phyloP scores from a whole-genome alignment of 2,797 vertebrate genomes.

The Argya squamiceps region DNA sequence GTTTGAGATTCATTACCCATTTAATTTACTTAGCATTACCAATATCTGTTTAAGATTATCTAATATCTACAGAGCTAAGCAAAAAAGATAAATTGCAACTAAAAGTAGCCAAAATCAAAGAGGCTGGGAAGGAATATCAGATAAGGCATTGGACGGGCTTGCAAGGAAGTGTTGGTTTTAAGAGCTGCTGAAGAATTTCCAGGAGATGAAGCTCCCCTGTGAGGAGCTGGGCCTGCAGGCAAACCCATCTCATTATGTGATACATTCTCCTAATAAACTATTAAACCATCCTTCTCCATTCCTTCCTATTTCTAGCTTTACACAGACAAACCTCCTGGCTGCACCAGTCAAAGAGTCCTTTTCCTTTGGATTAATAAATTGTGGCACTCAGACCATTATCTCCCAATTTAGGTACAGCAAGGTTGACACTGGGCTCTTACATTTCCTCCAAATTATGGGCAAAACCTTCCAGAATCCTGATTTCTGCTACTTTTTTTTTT shows the following conservation, averaged over 20 bases:
- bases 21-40: not conserved
- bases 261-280: not conserved
- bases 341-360: not conserved
- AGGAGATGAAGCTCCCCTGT: not conserved
- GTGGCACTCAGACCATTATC: not conserved
- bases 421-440: not conserved
- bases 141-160: not conserved
- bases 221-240: conserved; percentile 5
- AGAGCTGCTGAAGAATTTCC: not conserved
- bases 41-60: not conserved
- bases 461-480: not conserved
- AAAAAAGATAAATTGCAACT: not conserved
- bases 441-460: not conserved
- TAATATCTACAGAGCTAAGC: not conserved
- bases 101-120: not conserved
- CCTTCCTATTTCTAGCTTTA: not conserved
- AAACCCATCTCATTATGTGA: not conserved
- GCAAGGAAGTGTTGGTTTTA: not conserved
- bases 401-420: not conserved
- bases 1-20: not conserved
- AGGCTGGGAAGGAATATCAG: not conserved
- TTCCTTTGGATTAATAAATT: not conserved
- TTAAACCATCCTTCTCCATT: not conserved
- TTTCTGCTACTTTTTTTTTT: not conserved
- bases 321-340: not conserved